phyloP scores from a whole-genome alignment of 2,113 vertebrate species.

The Electrona antarctica region DNA sequence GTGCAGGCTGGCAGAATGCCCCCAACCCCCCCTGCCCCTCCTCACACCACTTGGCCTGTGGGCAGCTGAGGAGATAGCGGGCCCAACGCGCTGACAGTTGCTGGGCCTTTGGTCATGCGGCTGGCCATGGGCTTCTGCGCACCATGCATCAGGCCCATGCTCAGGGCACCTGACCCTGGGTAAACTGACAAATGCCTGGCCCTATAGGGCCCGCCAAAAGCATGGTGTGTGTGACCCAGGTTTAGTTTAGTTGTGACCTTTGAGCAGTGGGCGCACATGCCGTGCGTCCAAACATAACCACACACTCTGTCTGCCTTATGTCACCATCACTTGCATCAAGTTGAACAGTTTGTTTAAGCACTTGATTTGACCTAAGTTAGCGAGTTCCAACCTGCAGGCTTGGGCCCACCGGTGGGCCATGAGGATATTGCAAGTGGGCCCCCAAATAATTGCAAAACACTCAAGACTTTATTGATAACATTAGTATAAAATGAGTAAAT shows the following conservation, averaged over 20 bases:
- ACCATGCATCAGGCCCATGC: conserved; percentile 38
- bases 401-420: too few relatives aligned
- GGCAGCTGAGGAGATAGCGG: conserved; percentile 65
- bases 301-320: conserved; percentile 6
- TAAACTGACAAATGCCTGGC: conserved; percentile 75
- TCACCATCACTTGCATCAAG: background rate
- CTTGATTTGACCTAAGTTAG: conserved; percentile 19
- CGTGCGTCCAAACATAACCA: background rate
- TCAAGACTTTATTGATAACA: too few relatives aligned
- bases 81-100: conserved; percentile 67
- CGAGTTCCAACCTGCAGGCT: too few relatives aligned
- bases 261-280: conserved; percentile 2
- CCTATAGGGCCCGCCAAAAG: conserved; percentile 36
- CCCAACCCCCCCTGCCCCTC: conserved; percentile 11
- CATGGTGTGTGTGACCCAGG: conserved; percentile 48
- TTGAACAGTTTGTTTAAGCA: conserved; percentile 22
- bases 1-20: conserved; percentile 50
- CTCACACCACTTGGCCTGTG: conserved; percentile 24
- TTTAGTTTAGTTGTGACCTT: conserved; percentile 32
- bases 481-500: too few relatives aligned
- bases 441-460: too few relatives aligned
- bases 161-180: conserved; percentile 68
- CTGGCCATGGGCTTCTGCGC: conserved; percentile 59
- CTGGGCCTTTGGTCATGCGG: conserved; percentile 59
- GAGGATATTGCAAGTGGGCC: too few relatives aligned